A percentile compares a stretch with the other conserved stretches of the same genome.
These are phyloP conservation scores for Schizothorax lantsangensis DNA, from an alignment of 2,797 vertebrate genomes.

Conservation along the genomic window DNA sequence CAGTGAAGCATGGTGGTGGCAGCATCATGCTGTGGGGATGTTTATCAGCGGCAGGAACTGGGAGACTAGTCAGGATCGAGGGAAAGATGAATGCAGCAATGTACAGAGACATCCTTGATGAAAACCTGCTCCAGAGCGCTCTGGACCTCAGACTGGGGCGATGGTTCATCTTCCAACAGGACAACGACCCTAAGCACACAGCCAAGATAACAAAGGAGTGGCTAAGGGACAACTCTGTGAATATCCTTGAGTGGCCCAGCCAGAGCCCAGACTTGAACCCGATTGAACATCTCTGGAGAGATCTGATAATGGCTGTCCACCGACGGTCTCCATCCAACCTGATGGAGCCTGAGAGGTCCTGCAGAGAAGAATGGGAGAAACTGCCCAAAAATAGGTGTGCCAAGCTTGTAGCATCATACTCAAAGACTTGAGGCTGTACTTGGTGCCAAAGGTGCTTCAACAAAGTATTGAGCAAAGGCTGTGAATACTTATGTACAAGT, in stretches of 20 bases:
- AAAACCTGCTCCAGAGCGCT: not conserved
- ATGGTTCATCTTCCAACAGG: not conserved
- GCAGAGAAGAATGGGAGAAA: not conserved
- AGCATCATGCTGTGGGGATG: not conserved
- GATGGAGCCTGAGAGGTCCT: not conserved
- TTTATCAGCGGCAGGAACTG: not conserved
- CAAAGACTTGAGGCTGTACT: not conserved
- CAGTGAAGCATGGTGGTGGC: too few species aligned
- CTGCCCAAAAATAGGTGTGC: not conserved
- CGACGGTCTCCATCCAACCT: not conserved
- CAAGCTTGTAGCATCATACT: not conserved
- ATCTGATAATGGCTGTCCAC: too few species aligned
- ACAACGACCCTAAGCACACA: not conserved
- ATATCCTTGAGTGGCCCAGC: not conserved
- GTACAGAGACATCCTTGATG: not conserved
- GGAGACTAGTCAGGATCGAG: not conserved
- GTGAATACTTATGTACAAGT: too few species aligned
- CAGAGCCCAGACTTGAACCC: too few species aligned
- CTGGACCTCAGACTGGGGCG: not conserved
- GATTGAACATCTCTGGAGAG: not conserved
- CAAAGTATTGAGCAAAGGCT: too few species aligned
- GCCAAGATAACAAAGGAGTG: not conserved
- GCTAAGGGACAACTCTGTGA: not conserved
- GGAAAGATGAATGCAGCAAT: not conserved
- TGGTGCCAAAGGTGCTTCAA: too few species aligned